These are phyloP conservation scores for Ecliptopera silaceata DNA, from an alignment of 2,888 invertebrate genomes.

Conservation along the genomic window DNA sequence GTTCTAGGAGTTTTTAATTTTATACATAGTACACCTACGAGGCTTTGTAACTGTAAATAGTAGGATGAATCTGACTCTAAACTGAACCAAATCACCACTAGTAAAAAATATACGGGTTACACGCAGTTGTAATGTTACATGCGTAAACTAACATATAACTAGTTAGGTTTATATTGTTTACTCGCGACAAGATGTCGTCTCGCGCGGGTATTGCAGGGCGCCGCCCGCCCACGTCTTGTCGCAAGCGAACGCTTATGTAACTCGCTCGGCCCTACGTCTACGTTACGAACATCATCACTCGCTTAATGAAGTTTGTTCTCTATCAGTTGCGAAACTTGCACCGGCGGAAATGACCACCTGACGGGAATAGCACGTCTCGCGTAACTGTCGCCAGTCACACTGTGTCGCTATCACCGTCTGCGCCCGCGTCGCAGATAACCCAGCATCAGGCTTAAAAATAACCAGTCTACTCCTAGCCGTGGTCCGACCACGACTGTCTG, in stretches of 20 bases:
- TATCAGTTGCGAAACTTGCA: constrained; percentile 71
- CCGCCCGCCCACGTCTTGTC: constrained; percentile 61
- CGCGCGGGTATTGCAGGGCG: constrained; percentile 50
- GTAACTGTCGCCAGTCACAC: constrained; percentile 73
- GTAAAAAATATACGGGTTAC: constrained; percentile 14
- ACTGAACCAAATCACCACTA: constrained; percentile 19
- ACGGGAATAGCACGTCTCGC: constrained; percentile 80
- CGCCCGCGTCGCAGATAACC: constrained; percentile 75
- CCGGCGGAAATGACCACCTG: constrained; percentile 78
- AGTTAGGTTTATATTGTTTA: constrained; percentile 43
- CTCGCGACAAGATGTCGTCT: constrained; percentile 38
- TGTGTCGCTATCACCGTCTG: constrained; percentile 75
- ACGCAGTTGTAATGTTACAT: constrained; percentile 16
- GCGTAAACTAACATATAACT: constrained; percentile 21
- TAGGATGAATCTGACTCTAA: background rate
- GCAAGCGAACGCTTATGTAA: constrained; percentile 55
- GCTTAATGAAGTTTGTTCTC: constrained; percentile 72
- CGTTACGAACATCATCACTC: constrained; percentile 49
- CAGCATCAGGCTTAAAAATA: constrained; percentile 72
- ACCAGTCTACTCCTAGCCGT: constrained; percentile 75
- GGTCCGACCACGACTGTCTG: constrained; percentile 76
- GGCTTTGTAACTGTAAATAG: background rate
- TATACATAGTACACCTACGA: background rate
- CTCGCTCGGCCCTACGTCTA: constrained; percentile 44
- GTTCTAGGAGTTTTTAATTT: background rate